Percentiles rank a stretch among this genome's conserved stretches.
Conservation (phyloP, 2,113 vertebrate species). For the Vimba vimba region DNA sequence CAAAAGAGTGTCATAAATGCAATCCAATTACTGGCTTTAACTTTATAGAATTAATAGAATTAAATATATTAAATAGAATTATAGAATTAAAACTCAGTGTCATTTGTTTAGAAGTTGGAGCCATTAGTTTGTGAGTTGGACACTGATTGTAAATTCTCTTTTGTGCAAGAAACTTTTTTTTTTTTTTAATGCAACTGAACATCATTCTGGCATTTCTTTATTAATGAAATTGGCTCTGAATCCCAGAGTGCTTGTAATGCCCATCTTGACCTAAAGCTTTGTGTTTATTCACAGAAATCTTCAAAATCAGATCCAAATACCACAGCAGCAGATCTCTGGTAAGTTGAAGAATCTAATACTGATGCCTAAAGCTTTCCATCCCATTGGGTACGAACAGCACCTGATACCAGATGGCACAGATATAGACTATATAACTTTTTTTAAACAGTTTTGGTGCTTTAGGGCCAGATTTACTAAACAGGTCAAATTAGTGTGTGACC, state of each 20-base stretch:
- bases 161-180: neutral
- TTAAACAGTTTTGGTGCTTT: neutral
- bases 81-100: neutral
- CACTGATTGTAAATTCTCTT: neutral
- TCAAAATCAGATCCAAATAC: conserved; percentile 96
- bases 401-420: neutral
- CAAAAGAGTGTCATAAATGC: neutral
- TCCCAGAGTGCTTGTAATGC: neutral
- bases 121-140: neutral
- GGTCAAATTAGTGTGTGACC: too few species aligned
- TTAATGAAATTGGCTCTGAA: neutral
- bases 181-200: neutral
- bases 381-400: neutral
- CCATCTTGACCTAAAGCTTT: neutral
- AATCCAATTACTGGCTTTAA: neutral
- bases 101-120: too few species aligned
- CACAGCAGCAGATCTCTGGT: conserved; percentile 95
- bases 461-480: neutral
- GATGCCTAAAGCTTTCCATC: neutral
- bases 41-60: neutral
- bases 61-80: too few species aligned
- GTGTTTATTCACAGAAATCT: conserved; percentile 86
- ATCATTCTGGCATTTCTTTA: neutral
- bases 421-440: neutral
- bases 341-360: conserved; percentile 62